Percentiles rank a stretch among this genome's conserved stretches.
Evolutionary conservation across 2,888 invertebrate genomes (phyloP).

Genomic region (Sinhomidia bicolor): DNA sequence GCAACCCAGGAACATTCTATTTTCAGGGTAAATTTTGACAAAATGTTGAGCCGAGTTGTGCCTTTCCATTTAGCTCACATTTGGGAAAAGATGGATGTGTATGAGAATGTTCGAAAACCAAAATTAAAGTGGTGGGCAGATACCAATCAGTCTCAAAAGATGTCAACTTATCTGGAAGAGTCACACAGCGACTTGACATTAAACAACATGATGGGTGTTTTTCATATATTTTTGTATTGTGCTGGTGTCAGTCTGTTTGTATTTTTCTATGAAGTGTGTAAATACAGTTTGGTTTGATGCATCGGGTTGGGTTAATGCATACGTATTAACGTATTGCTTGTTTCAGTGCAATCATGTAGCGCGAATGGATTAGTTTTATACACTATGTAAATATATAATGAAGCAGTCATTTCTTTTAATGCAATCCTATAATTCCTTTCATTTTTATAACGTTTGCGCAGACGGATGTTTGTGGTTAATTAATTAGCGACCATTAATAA

Average conservation of each 20-base stretch:
- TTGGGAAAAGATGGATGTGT: conserved; percentile 66
- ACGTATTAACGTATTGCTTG: no score
- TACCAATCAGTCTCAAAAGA: conserved; percentile 65
- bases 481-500: no score
- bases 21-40: conserved; percentile 63
- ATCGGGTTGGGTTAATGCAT: no score
- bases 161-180: neutral
- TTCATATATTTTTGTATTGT: conserved; percentile 34
- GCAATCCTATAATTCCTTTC: no score
- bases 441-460: no score
- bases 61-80: conserved; percentile 49
- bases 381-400: no score
- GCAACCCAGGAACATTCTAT: conserved; percentile 62
- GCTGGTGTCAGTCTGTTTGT: neutral
- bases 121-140: conserved; percentile 73
- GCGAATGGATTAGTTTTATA: no score
- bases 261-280: conserved; percentile 12
- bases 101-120: conserved; percentile 58
- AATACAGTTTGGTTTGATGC: no score
- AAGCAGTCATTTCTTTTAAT: no score
- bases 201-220: conserved; percentile 63
- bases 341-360: no score
- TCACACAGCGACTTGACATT: conserved; percentile 64
- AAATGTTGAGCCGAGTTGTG: conserved; percentile 31
- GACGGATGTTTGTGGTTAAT: no score